phyloP scores from a whole-genome alignment of 2,888 invertebrate genomes.

The Crocallis elinguaria region DNA sequence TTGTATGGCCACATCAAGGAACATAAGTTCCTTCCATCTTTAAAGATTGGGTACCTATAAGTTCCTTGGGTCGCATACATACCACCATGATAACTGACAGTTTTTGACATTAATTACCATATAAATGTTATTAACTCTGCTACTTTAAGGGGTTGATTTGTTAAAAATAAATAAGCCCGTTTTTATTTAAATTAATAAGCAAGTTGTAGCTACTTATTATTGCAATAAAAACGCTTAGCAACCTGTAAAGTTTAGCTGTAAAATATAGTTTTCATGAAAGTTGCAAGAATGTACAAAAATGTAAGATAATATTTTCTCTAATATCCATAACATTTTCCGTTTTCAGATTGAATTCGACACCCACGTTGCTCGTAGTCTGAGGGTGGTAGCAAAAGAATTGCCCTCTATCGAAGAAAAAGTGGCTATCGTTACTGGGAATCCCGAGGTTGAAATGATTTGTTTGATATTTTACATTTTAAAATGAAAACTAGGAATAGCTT shows the following conservation, averaged over 20 bases:
- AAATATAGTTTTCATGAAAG: not conserved
- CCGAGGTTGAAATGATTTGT: constrained; percentile 60
- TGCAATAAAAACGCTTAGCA: too few species aligned
- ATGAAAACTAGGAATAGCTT: not conserved
- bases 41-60: too few species aligned
- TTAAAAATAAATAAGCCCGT: too few species aligned
- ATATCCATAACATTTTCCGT: constrained; percentile 24
- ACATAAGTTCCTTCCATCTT: too few species aligned
- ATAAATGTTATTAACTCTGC: too few species aligned
- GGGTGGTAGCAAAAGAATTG: constrained; percentile 83
- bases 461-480: constrained; percentile 4
- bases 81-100: too few species aligned
- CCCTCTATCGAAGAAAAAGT: constrained; percentile 84
- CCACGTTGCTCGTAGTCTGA: constrained; percentile 81
- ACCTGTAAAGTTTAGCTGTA: not conserved
- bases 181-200: too few species aligned
- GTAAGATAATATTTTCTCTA: not conserved
- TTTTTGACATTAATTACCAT: too few species aligned
- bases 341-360: constrained; percentile 84
- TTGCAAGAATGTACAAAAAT: not conserved
- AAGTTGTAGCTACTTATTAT: too few species aligned
- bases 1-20: too few species aligned
- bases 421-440: constrained; percentile 76
- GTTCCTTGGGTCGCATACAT: too few species aligned
- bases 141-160: too few species aligned